These are phyloP conservation scores for Colistium nudipinnis DNA, from an alignment of 2,113 vertebrate genomes.

Conservation along the genomic window DNA sequence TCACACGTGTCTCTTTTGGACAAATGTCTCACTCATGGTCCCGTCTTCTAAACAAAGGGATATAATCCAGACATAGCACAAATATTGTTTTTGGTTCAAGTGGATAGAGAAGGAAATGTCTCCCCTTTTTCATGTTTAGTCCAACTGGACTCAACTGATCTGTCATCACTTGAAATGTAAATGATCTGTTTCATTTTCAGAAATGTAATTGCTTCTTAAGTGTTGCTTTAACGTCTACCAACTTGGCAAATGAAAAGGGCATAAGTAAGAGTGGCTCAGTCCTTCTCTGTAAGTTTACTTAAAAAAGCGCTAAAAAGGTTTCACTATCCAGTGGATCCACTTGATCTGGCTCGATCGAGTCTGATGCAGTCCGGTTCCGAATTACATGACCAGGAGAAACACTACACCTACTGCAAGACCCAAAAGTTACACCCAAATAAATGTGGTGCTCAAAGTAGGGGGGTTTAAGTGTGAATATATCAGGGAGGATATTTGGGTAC, in stretches of 20 bases:
- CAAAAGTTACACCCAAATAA: conserved; percentile 37
- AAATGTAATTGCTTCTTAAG: neutral
- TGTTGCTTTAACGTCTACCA: neutral
- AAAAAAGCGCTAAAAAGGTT: conserved; percentile 11
- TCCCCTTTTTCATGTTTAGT: neutral
- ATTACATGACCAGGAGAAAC: conserved; percentile 8
- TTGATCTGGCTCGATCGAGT: conserved; percentile 23
- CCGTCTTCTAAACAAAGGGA: conserved; percentile 44
- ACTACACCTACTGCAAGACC: neutral
- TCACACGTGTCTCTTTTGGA: conserved; percentile 56
- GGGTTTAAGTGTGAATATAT: neutral
- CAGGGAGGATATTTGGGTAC: neutral
- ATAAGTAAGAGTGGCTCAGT: neutral
- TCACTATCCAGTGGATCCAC: conserved; percentile 29
- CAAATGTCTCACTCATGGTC: conserved; percentile 33
- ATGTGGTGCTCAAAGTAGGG: neutral
- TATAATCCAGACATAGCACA: conserved; percentile 48
- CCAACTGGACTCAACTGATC: neutral
- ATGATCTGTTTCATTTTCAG: neutral
- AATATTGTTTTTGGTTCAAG: conserved; percentile 8
- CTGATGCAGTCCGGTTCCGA: conserved; percentile 18
- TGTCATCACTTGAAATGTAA: neutral
- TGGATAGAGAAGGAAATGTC: neutral
- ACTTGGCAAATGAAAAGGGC: neutral
- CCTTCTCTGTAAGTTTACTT: conserved; percentile 27